phyloP scores from a whole-genome alignment of 2,888 invertebrate species.

The Cryptophagus acutangulus region DNA sequence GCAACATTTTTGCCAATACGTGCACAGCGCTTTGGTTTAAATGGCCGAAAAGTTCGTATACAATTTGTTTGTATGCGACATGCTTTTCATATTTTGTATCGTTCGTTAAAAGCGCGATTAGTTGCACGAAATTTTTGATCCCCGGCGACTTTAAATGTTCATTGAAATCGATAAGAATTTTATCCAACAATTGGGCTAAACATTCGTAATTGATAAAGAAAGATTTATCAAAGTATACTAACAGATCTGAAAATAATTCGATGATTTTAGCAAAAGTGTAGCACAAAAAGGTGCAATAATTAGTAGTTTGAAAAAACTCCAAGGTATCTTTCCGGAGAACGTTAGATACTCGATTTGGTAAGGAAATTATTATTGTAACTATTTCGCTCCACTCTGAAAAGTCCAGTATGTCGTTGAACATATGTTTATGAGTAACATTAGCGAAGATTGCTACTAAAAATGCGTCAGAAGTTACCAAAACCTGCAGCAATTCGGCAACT shows the following conservation, averaged over 20 bases:
- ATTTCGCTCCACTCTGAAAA: slow-evolving; percentile 11
- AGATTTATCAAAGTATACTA: too few relatives aligned
- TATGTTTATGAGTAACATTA: not conserved
- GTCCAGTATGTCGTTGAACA: not conserved
- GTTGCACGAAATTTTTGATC: slow-evolving; percentile 52
- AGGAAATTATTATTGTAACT: slow-evolving; percentile 50
- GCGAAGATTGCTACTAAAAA: slow-evolving; percentile 42
- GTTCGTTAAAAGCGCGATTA: slow-evolving; percentile 55
- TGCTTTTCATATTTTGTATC: too few relatives aligned
- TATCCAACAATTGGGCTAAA: slow-evolving; percentile 52
- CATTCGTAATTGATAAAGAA: not conserved
- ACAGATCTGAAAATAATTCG: slow-evolving; percentile 54
- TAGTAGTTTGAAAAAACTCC: slow-evolving; percentile 54
- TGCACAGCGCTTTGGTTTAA: slow-evolving; percentile 59
- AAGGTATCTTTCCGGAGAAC: slow-evolving; percentile 54
- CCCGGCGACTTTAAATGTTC: slow-evolving; percentile 48
- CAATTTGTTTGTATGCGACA: too few relatives aligned
- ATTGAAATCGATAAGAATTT: slow-evolving; percentile 56
- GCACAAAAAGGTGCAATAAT: slow-evolving; percentile 56
- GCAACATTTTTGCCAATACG: slow-evolving; percentile 52
- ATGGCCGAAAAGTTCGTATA: too few relatives aligned
- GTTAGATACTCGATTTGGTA: slow-evolving; percentile 71
- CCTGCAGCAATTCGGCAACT: slow-evolving; percentile 42
- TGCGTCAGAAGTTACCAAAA: slow-evolving; percentile 55
- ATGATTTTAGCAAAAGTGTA: slow-evolving; percentile 59